Conservation (phyloP, 64 coral and sea anemone genomes). For the Pocillopora verrucosa region DNA sequence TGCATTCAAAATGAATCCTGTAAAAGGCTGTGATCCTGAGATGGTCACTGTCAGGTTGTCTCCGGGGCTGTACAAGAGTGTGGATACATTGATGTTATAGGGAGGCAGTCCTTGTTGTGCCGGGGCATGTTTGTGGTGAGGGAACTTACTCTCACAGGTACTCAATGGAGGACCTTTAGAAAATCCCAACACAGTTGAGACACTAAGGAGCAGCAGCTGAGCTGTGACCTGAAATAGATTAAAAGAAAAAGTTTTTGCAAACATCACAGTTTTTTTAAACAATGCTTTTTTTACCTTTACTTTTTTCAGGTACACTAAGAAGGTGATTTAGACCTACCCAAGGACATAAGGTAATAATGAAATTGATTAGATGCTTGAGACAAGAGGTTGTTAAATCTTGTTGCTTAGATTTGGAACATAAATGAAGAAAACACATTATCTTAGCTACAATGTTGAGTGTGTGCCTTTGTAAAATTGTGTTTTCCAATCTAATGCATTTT, state of each 20-base stretch:
- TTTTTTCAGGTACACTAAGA: no score
- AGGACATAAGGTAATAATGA: no score
- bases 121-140: neutral
- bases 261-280: no score
- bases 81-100: slow-evolving; percentile 57
- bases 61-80: slow-evolving; percentile 54
- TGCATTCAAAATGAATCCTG: slow-evolving; percentile 82
- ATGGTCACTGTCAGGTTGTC: slow-evolving; percentile 61
- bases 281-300: no score
- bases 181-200: slow-evolving; percentile 21
- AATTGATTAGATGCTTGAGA: no score
- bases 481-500: no score
- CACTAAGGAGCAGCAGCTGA: slow-evolving; percentile 9
- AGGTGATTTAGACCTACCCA: no score
- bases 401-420: no score
- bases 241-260: neutral
- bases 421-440: no score
- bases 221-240: neutral
- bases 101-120: slow-evolving; percentile 26
- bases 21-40: slow-evolving; percentile 47
- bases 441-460: no score
- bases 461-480: no score
- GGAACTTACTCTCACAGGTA: slow-evolving; percentile 38
- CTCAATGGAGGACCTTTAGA: slow-evolving; percentile 57
- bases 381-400: no score